A percentile compares a stretch with the other conserved stretches of the same genome.
Evolutionary conservation across 2,797 vertebrate species (phyloP).

Genomic region (Poecilia picta): DNA sequence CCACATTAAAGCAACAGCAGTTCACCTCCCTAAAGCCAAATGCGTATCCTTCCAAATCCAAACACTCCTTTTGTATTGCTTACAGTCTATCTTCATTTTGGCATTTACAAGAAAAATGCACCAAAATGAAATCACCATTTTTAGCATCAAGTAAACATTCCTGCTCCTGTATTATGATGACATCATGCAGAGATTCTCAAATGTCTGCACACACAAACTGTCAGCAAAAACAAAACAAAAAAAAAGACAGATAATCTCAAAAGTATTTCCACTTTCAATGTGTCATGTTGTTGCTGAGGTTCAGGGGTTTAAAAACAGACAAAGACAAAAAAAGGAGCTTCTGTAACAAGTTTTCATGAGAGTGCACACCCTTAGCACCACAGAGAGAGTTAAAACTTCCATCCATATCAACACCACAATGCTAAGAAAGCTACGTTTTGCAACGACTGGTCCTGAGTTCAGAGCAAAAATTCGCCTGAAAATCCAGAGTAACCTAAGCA

Average conservation of each 20-base stretch:
- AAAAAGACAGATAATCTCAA: background rate
- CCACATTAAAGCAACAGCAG: constrained; percentile 34
- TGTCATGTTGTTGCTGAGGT: background rate
- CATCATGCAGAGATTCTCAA: constrained; percentile 4
- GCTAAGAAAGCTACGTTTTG: background rate
- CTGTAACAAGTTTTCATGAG: background rate
- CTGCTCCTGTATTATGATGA: constrained; percentile 23
- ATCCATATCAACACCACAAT: background rate
- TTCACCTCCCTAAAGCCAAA: constrained; percentile 29
- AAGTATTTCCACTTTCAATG: background rate
- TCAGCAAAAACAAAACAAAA: background rate
- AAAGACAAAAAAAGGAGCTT: background rate
- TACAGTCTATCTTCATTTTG: constrained; percentile 43
- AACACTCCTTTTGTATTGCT: constrained; percentile 36
- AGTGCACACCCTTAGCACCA: background rate
- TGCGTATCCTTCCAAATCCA: constrained; percentile 34
- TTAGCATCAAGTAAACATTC: constrained; percentile 7
- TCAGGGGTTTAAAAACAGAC: background rate
- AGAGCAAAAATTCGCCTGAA: background rate
- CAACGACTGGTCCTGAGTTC: background rate
- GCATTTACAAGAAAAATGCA: constrained; percentile 31
- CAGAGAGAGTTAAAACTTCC: background rate
- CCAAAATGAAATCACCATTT: constrained; percentile 21
- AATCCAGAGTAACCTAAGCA: background rate
- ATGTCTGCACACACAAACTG: background rate